These are phyloP conservation scores for Candoia aspera DNA, from an alignment of 2,113 vertebrate species.

Conservation along the genomic window DNA sequence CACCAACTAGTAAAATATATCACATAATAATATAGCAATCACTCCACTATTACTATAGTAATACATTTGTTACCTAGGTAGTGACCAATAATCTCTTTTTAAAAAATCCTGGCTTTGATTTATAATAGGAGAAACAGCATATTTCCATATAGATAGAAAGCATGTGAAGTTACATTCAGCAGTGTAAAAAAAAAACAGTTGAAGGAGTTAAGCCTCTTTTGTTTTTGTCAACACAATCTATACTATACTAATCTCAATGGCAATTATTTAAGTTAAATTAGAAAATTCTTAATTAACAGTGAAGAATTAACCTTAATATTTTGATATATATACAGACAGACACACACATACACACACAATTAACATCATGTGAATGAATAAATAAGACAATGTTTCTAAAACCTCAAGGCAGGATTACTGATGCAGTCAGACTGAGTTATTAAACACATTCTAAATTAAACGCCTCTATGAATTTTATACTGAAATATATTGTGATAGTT, in stretches of 20 bases:
- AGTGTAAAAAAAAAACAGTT: conserved; percentile 66
- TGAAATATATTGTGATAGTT: conserved; percentile 99
- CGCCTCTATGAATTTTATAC: conserved; percentile 99
- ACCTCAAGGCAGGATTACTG: conserved; percentile 99
- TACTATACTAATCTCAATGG: conserved; percentile 92
- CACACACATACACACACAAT: conserved; percentile 65
- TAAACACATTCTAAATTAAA: conserved; percentile 99
- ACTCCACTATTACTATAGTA: too few relatives aligned
- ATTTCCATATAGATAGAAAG: conserved; percentile 73
- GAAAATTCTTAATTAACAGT: conserved; percentile 99
- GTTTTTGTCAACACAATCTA: conserved; percentile 79
- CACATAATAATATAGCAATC: too few relatives aligned
- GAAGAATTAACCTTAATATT: conserved; percentile 97
- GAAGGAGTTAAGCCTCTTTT: conserved; percentile 83
- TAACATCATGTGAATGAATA: conserved; percentile 94
- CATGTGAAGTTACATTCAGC: conserved; percentile 72
- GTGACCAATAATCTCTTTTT: conserved; percentile 55
- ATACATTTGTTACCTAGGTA: conserved; percentile 13
- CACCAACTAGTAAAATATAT: too few relatives aligned
- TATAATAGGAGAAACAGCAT: conserved; percentile 68
- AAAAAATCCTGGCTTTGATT: conserved; percentile 64
- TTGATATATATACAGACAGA: conserved; percentile 78
- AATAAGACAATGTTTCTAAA: conserved; percentile 98
- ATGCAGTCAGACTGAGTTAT: conserved; percentile 97
- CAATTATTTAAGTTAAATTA: conserved; percentile 99